Percentiles rank a stretch among this genome's conserved stretches.
Conservation (phyloP, 2,888 invertebrate species). For the Drepanosiphum platanoidis region DNA sequence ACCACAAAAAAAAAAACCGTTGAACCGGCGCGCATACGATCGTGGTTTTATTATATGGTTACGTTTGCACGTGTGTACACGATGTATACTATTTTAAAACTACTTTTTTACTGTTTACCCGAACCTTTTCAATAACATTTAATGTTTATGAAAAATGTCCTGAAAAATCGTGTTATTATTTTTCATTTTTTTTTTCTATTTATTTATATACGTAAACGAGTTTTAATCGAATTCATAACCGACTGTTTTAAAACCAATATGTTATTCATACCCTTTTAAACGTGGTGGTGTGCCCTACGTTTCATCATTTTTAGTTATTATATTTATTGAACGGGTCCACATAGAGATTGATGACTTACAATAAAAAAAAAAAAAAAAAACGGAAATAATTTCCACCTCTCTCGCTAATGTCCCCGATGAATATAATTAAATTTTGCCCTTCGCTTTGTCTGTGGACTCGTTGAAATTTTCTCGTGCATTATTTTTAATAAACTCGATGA, state of each 20-base stretch:
- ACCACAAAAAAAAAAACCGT: too few relatives aligned
- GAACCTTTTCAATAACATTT: too few relatives aligned
- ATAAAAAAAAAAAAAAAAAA: not conserved
- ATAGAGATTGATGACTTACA: not conserved
- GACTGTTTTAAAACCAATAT: constrained; percentile 15
- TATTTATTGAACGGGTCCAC: not conserved
- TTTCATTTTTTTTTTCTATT: too few relatives aligned
- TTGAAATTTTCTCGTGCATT: not conserved
- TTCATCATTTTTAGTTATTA: constrained; percentile 9
- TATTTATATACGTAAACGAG: too few relatives aligned
- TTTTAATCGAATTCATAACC: constrained; percentile 34
- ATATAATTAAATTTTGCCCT: not conserved
- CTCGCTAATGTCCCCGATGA: not conserved
- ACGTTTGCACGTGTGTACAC: too few relatives aligned
- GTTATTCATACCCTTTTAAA: constrained; percentile 27
- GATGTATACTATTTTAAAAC: too few relatives aligned
- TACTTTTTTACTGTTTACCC: too few relatives aligned
- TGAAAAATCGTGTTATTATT: not conserved
- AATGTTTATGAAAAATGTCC: too few relatives aligned
- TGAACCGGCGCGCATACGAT: too few relatives aligned
- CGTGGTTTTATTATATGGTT: too few relatives aligned
- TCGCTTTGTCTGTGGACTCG: not conserved
- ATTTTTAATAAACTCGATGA: not conserved
- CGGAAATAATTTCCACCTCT: not conserved
- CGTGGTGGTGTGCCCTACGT: not conserved